Conservation (phyloP, 1,140 invertebrate species). For the Nebria ingens region DNA sequence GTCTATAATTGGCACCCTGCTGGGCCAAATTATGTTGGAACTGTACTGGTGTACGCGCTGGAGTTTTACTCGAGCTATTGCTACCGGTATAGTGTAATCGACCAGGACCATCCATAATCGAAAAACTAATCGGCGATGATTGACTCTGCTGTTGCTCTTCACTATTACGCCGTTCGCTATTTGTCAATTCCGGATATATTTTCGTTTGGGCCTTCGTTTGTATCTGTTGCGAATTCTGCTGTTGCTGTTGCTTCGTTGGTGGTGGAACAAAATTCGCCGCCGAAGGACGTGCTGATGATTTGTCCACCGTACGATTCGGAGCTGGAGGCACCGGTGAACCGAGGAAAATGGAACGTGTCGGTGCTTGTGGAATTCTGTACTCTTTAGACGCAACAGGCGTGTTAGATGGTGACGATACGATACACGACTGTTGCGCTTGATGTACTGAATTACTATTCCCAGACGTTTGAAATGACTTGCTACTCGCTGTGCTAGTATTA, state of each 20-base stretch:
- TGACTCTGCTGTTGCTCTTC: constrained; percentile 49
- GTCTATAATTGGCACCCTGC: constrained; percentile 39
- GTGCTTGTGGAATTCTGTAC: constrained; percentile 43
- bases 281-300: constrained; percentile 33
- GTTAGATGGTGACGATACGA: constrained; percentile 52
- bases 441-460: constrained; percentile 37
- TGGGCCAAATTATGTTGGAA: constrained; percentile 26
- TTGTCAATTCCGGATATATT: constrained; percentile 50
- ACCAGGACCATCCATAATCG: constrained; percentile 55
- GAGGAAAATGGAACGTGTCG: constrained; percentile 20
- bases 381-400: constrained; percentile 43
- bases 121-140: constrained; percentile 63
- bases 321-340: constrained; percentile 22
- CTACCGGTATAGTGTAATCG: constrained; percentile 46
- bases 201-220: constrained; percentile 60
- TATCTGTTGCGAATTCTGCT: constrained; percentile 41
- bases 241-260: constrained; percentile 38
- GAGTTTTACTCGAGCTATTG: constrained; percentile 33
- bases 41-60: constrained; percentile 14
- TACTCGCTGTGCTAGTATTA: constrained; percentile 32
- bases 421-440: constrained; percentile 53
- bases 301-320: constrained; percentile 21
- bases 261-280: constrained; percentile 40
- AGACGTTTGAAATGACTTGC: constrained; percentile 46
- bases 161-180: constrained; percentile 41